Percentiles rank a stretch among this genome's conserved stretches.
Conservation (phyloP, 2,797 vertebrate genomes). For the Spondyliosoma cantharus region DNA sequence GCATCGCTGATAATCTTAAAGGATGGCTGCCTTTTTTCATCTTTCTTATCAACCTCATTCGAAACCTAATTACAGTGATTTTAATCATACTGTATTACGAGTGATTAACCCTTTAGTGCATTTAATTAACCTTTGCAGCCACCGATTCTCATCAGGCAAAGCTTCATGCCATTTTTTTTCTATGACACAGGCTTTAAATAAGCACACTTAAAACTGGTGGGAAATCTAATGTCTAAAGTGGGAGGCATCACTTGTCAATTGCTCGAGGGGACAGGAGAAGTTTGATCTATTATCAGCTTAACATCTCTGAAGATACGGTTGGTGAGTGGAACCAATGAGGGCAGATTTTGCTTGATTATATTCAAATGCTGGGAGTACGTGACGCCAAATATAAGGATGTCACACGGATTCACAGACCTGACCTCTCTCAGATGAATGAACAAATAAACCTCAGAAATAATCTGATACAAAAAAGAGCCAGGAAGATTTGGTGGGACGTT, state of each 20-base stretch:
- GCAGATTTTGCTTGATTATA: conserved; percentile 42
- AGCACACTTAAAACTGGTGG: conserved; percentile 82
- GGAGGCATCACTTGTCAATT: conserved; percentile 79
- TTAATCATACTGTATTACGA: conserved; percentile 86
- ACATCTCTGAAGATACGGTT: conserved; percentile 55
- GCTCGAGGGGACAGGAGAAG: conserved; percentile 71
- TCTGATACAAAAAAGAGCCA: conserved; percentile 41
- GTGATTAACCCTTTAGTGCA: conserved; percentile 86
- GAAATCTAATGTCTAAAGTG: conserved; percentile 83
- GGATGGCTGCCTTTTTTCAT: conserved; percentile 64
- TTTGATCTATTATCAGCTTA: conserved; percentile 64
- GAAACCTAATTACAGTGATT: conserved; percentile 84
- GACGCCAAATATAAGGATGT: conserved; percentile 28
- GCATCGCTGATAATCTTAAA: conserved; percentile 75
- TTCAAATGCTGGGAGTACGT: conserved; percentile 26
- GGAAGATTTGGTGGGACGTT: conserved; percentile 55
- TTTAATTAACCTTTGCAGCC: conserved; percentile 86
- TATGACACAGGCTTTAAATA: conserved; percentile 83
- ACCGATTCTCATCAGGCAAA: conserved; percentile 78
- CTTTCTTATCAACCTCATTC: conserved; percentile 75
- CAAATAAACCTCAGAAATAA: conserved; percentile 50
- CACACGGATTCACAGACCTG: conserved; percentile 20
- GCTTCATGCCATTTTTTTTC: conserved; percentile 72
- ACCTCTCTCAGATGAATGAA: conserved; percentile 35
- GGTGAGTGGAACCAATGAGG: conserved; percentile 39